A percentile compares a stretch with the other conserved stretches of the same genome.
Conservation (phyloP, 1,140 invertebrate genomes). For the Apis florea region DNA sequence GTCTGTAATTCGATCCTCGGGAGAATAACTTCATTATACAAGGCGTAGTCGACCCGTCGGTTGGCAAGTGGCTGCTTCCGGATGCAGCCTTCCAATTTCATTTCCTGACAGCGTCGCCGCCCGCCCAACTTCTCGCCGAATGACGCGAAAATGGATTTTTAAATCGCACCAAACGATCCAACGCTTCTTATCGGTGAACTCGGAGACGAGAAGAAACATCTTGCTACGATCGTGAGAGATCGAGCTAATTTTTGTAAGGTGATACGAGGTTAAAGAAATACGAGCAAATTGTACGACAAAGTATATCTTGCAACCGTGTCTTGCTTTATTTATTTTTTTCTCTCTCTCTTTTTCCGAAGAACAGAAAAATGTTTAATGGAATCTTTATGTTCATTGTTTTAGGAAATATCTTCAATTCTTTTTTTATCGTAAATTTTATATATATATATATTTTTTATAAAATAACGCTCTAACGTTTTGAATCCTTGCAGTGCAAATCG, state of each 20-base stretch:
- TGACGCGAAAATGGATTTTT: constrained; percentile 56
- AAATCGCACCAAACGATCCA: constrained; percentile 28
- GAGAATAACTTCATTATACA: constrained; percentile 70
- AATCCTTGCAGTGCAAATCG: too few species aligned
- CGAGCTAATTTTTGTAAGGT: not conserved
- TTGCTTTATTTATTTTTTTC: too few species aligned
- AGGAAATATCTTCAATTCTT: too few species aligned
- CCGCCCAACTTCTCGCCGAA: constrained; percentile 23
- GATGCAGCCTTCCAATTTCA: constrained; percentile 42
- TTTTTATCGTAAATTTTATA: too few species aligned
- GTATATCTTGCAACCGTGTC: too few species aligned
- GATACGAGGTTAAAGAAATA: too few species aligned
- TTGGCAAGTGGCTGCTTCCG: constrained; percentile 42
- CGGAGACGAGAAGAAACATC: not conserved
- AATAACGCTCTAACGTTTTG: too few species aligned
- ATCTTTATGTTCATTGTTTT: too few species aligned
- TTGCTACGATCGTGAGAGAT: not conserved
- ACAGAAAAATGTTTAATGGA: too few species aligned
- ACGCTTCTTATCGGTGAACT: constrained; percentile 29
- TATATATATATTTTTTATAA: too few species aligned
- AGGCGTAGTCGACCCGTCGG: constrained; percentile 58
- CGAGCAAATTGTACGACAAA: too few species aligned
- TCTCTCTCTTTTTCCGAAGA: too few species aligned
- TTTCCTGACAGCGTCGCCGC: constrained; percentile 29
- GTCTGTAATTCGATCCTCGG: constrained; percentile 57